phyloP scores from a whole-genome alignment of 2,113 vertebrate species.

The Cichladusa arquata region DNA sequence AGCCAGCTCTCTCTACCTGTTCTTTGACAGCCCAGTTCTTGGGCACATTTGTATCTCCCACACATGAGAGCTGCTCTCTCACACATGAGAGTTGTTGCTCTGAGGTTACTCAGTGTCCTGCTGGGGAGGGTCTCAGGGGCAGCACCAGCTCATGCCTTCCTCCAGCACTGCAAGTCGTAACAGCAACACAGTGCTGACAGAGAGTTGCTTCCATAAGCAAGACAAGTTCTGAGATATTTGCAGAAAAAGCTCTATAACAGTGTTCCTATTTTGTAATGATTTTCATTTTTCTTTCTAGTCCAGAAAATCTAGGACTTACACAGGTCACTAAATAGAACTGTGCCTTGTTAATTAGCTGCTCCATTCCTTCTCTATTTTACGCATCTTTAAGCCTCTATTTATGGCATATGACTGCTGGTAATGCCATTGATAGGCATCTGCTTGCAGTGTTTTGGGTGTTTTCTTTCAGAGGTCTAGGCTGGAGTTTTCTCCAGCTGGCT shows the following conservation, averaged over 20 bases:
- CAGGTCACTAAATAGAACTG: not conserved
- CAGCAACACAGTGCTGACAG: not conserved
- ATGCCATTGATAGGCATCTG: not conserved
- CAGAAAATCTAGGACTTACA: not conserved
- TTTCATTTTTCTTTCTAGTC: not conserved
- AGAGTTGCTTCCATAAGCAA: rapidly evolving
- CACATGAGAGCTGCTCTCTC: rapidly evolving
- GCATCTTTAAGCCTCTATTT: not conserved
- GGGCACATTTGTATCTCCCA: not conserved
- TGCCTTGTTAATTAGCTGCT: not conserved
- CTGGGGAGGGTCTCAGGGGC: not conserved
- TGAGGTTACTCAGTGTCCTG: not conserved
- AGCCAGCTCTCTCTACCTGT: not conserved
- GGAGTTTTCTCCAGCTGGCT: conserved; percentile 53
- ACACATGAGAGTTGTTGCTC: not conserved
- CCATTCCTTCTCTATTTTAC: not conserved
- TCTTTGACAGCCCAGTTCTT: not conserved
- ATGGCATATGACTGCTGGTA: not conserved
- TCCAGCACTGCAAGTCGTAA: not conserved
- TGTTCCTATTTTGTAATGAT: not conserved
- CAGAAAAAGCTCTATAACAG: not conserved
- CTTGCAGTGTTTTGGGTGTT: not conserved
- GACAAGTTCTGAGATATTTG: not conserved
- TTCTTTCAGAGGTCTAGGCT: not conserved
- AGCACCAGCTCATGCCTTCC: not conserved